phyloP scores from a whole-genome alignment of 2,113 vertebrate species.

The Chaenogobius annularis region DNA sequence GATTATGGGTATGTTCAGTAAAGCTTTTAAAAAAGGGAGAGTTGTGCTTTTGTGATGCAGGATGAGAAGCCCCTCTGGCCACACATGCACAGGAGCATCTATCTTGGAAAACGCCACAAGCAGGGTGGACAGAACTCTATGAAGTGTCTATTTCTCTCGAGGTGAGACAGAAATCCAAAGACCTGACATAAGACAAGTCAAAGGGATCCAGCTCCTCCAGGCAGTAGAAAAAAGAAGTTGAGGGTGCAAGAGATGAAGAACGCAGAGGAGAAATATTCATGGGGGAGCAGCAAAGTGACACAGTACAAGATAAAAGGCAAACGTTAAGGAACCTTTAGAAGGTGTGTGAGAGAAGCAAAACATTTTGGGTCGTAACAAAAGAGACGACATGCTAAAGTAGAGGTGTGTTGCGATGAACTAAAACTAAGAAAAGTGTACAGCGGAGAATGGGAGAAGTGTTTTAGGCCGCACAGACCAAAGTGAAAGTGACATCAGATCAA shows the following conservation, averaged over 20 bases:
- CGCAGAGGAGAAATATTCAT: constrained; percentile 46
- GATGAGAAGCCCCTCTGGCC: constrained; percentile 39
- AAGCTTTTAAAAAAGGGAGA: constrained; percentile 46
- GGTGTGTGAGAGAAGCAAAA: constrained; percentile 37
- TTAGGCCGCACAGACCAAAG: constrained; percentile 51
- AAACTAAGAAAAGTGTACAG: constrained; percentile 38
- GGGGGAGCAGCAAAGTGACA: constrained; percentile 43
- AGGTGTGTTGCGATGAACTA: constrained; percentile 35
- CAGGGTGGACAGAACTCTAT: constrained; percentile 39
- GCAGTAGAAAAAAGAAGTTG: constrained; percentile 43
- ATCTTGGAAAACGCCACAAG: constrained; percentile 22
- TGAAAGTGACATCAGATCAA: constrained; percentile 66
- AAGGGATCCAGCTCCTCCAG: constrained; percentile 57
- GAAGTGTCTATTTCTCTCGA: constrained; percentile 52
- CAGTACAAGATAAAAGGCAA: constrained; percentile 42
- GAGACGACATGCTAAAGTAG: constrained; percentile 24
- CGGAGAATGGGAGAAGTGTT: constrained; percentile 50
- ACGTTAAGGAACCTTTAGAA: constrained; percentile 30
- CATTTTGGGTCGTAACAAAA: constrained; percentile 25
- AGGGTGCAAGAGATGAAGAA: constrained; percentile 46
- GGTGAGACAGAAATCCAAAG: constrained; percentile 63
- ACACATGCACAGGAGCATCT: constrained; percentile 22
- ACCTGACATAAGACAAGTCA: constrained; percentile 69
- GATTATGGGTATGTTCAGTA: neutral
- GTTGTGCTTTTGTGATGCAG: constrained; percentile 31